Base-by-base conservation (phyloP, 2,888 invertebrate species). In the Drosophila siamana region DNA sequence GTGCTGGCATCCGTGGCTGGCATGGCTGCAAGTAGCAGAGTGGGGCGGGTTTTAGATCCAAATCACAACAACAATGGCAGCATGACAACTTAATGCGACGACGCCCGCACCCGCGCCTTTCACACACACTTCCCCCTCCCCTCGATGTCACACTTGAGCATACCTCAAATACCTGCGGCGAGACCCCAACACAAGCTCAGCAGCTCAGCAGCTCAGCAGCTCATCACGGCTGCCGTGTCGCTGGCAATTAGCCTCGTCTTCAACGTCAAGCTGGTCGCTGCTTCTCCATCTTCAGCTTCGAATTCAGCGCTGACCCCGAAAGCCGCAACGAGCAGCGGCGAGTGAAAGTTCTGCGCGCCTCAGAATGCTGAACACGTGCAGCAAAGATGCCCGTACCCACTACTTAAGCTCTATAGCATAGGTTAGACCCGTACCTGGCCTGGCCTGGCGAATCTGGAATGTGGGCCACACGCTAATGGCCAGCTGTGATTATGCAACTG, bases 331-430 rank as follows among this genome's bases (percentile, higher is more conserved):
- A 22, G 33, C 38, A 28, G 57, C 65, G 59, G 57, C 65, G 59
- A 78, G 80, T 84, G 80, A 81, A 84, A 81, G 80, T 78, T 38
- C 36, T 38, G 36, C 55, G 63, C 57, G 13, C 40, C n/a, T 19
- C 19, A 19, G 19, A 19, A 19, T 19, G 19, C 11, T n/a, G 30
- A 11, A n/a, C 33, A 33, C 26, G 6, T 26, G n/a, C 30, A 33
- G 4, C 30, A 33, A 6, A 33, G 7, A 26, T 26, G 7, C 26
- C 26, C 26, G 26, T 7, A 26, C 26, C 26, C 6, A 26, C 26
- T 2, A 19, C 19, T 19, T 19, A 19, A 2, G 19, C 6, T 26
- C 6, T 26, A 7, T 6, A 26, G n/a, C n/a, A n/a, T n/a, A n/a
- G n/a, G n/a, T n/a, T 19, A 30, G 9, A 38, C 7, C 36, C 36